phyloP scores from a whole-genome alignment of 2,888 invertebrate genomes.

The Alitta virens region DNA sequence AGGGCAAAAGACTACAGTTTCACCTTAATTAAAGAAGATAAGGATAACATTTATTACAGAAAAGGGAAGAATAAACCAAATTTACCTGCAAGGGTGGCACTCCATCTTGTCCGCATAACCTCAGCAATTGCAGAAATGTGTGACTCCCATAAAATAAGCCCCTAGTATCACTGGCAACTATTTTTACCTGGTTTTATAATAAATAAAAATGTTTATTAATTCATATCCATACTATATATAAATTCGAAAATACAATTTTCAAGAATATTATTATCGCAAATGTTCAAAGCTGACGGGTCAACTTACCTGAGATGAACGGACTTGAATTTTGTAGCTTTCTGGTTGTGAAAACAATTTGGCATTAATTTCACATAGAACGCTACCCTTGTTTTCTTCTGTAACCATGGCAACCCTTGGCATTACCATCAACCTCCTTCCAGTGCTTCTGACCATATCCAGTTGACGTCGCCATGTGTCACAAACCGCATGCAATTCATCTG shows the following conservation, averaged over 20 bases:
- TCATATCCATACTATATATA: too few species aligned
- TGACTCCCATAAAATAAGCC: constrained; percentile 64
- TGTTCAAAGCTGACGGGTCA: neutral
- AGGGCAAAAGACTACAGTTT: neutral
- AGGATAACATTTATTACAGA: too few species aligned
- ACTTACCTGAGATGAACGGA: constrained; percentile 59
- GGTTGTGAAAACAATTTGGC: constrained; percentile 58
- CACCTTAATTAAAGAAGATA: constrained; percentile 4
- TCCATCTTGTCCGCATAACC: constrained; percentile 55
- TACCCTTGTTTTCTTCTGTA: constrained; percentile 35
- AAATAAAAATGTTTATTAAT: too few species aligned
- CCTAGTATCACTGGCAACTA: constrained; percentile 61
- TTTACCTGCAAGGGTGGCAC: constrained; percentile 47
- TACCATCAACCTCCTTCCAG: neutral
- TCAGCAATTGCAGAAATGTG: constrained; percentile 63
- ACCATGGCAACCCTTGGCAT: neutral
- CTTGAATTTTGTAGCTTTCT: constrained; percentile 61
- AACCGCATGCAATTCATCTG: neutral
- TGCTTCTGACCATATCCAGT: neutral
- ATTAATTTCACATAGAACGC: constrained; percentile 62
- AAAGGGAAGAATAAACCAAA: neutral
- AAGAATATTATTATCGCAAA: neutral
- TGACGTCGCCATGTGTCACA: neutral
- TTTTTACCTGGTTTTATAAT: constrained; percentile 42
- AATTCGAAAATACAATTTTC: too few species aligned